These are phyloP conservation scores for Epistrophe eligans DNA, from an alignment of 2,888 invertebrate genomes.

Conservation along the genomic window DNA sequence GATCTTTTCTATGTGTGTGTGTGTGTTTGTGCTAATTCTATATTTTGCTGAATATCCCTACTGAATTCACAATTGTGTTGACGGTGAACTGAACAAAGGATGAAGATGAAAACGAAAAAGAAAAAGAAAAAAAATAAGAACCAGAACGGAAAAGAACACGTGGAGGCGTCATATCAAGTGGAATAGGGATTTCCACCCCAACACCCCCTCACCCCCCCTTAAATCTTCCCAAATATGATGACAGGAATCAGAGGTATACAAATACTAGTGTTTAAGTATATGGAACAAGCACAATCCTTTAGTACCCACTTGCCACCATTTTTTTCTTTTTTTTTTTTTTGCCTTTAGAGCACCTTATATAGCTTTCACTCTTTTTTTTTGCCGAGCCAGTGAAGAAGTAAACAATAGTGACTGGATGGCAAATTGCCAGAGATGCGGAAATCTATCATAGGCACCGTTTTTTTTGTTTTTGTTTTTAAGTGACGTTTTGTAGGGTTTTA, in stretches of 20 bases:
- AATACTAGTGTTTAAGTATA: conserved; percentile 24
- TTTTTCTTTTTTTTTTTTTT: conserved; percentile 3
- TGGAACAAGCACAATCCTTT: conserved; percentile 37
- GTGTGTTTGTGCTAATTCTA: conserved; percentile 48
- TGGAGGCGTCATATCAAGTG: conserved; percentile 34
- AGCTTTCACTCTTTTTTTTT: conserved; percentile 54
- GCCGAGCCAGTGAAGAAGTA: conserved; percentile 37
- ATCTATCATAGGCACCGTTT: conserved; percentile 52
- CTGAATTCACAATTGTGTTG: conserved; percentile 38
- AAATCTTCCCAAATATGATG: conserved; percentile 3
- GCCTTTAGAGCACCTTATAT: conserved; percentile 26
- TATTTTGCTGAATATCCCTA: conserved; percentile 25
- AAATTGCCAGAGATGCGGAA: conserved; percentile 66
- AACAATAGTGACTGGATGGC: conserved; percentile 56
- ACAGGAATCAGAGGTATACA: conserved; percentile 43
- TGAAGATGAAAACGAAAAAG: conserved; percentile 1
- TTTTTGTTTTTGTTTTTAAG: conserved; percentile 7
- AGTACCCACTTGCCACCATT: conserved; percentile 50
- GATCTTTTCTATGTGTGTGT: neutral
- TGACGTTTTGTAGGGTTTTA: conserved; percentile 26
- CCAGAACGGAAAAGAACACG: conserved; percentile 35
- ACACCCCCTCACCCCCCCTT: neutral
- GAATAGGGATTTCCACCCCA: conserved; percentile 12
- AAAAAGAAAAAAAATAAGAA: neutral
- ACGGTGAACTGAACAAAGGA: conserved; percentile 45